Base-by-base conservation (phyloP, 2,888 invertebrate species). In the Amblyjoppa fuscipennis region DNA sequence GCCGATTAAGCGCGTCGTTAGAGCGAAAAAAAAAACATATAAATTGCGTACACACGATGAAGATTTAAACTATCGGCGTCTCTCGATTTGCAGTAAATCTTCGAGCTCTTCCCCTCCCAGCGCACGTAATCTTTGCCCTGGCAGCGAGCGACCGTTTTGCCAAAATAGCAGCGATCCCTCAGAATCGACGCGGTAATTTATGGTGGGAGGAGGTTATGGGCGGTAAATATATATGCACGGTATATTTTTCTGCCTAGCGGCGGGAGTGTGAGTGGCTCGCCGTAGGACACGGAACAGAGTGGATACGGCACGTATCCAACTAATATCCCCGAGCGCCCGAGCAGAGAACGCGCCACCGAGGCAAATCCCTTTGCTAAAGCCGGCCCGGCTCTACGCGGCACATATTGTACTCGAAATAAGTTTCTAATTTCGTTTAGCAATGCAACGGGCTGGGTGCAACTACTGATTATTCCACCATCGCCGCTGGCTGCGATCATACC, bases 1-100 rank as follows among this genome's bases (percentile, higher is more conserved):
- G 61, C 11, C 61, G 61, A 61, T 61, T 13, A 34, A 13, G 31
- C 61, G 11, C 61, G 11, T 31, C 9, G 20, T 38, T 38, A 4
- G 68, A 68, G 7, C 9, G 7, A 25, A 45, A 13, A 45, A 69
- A 45, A 28, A 69, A 28, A 20, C n/a, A 68, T 28, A 28, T 45
- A 41, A 9, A 25, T 45, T 25, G 9, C 25, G 45, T 11, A 69
- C 51, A 51, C 73, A 61, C 31, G 61, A 53, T 20, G 53, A 59
- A 59, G 75, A 82, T 75, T 80, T 76, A 71, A 80, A 84, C 75
- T 64, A 78, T 84, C 75, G 82, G 81, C 11, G 80, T 88, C 81
- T 79, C 80, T 85, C n/a, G 34, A 38, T 25, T 56, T n/a, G 25
- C 56, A 1, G 56, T 74, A 81, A 81, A 81, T 81, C 56, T 49